phyloP scores from a whole-genome alignment of 2,797 vertebrate genomes.

The Meda fulgida region DNA sequence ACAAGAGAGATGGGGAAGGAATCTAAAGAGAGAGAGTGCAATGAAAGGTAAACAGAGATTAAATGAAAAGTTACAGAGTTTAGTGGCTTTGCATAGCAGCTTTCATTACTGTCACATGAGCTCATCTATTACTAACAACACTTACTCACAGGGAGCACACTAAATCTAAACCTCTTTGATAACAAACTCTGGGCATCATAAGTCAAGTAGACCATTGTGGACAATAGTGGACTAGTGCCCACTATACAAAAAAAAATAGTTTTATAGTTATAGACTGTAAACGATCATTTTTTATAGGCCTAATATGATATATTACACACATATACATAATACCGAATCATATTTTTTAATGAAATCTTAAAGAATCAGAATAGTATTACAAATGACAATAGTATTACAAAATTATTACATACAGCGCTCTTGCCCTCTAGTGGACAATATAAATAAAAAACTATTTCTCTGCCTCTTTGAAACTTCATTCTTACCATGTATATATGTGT shows the following conservation, averaged over 20 bases:
- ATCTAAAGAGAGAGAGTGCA: background rate
- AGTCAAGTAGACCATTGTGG: background rate
- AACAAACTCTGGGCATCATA: background rate
- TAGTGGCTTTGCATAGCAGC: background rate
- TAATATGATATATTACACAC: background rate
- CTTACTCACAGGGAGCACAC: background rate
- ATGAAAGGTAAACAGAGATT: slow-evolving; percentile 4
- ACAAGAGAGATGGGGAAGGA: background rate
- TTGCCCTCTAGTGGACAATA: slow-evolving; percentile 29
- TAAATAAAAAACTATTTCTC: background rate
- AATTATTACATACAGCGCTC: background rate
- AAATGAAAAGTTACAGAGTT: background rate
- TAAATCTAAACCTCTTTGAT: background rate
- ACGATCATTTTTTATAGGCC: background rate
- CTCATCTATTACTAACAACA: background rate
- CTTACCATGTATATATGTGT: background rate
- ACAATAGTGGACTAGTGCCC: background rate
- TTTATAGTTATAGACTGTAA: background rate
- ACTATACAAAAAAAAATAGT: background rate
- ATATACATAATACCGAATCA: background rate
- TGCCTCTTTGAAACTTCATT: background rate
- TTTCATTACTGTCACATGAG: background rate
- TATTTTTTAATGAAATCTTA: background rate
- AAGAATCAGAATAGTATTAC: background rate
- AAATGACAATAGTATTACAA: too few species aligned